Evolutionary conservation across 2,888 invertebrate species (phyloP), one percentile per base, ranked within the genome.

Genomic region (Pammene aurita): DNA sequence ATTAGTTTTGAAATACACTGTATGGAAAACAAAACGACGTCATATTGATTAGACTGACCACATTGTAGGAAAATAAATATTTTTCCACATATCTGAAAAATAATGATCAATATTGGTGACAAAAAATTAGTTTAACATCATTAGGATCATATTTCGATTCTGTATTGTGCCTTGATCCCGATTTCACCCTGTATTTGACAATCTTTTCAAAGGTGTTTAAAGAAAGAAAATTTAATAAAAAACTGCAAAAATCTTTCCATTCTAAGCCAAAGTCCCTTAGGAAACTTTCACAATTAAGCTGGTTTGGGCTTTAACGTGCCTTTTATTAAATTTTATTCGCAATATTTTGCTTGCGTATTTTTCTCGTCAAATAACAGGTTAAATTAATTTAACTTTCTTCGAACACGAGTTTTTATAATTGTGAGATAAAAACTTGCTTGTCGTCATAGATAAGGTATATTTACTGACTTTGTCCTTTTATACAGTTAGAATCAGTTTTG

Each of bases 241-340:
- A 71, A 34, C 71, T 67, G 68, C 57, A 72, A 77, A 80, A 79
- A 74, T 73, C 78, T 79, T 77, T 76, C 50, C 63, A 16, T 74
- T 73, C 72, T 72, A 76, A 74, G 78, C 79, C 77, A 63, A 70
- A 80, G 78, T 78, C 77, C 73, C 77, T 72, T 72, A 70, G 66
- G 72, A 74, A 84, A 84, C 75, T 84, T 84, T 82, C 73, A 80
- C 83, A 84, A 84, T 84, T 82, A 84, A 76, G 71, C 75, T 75
- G 73, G 73, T 73, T 73, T 78, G 77, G 46, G 74, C 75, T 73
- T 76, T 77, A 76, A 78, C 70, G 77, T 74, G 74, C 74, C 76
- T 80, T 84, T 83, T 83, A 82, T 80, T 83, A 83, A 83, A 74
- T 75, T 71, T 76, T 75, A 79, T 76, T 76, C 75, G 68, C 73